These are phyloP conservation scores for Euglossa dilemma DNA, from an alignment of 1,140 invertebrate genomes.

Conservation along the genomic window DNA sequence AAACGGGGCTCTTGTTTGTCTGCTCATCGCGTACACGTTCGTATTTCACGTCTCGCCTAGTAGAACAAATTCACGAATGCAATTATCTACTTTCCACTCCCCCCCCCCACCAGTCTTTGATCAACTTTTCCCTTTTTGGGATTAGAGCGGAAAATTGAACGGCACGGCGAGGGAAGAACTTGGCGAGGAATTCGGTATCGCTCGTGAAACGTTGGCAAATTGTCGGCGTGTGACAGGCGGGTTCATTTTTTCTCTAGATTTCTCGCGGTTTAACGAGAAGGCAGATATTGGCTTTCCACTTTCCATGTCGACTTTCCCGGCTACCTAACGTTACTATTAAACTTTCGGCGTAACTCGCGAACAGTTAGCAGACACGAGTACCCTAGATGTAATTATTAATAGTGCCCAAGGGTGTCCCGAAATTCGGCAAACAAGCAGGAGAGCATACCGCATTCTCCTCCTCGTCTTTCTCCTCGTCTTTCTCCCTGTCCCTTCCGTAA, in stretches of 20 bases:
- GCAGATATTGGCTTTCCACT: constrained; percentile 26
- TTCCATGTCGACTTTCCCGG: background rate
- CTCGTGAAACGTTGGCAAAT: background rate
- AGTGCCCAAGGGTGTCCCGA: constrained; percentile 37
- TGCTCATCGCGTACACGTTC: background rate
- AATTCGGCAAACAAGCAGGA: constrained; percentile 20
- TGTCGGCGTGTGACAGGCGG: too few species aligned
- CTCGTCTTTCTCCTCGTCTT: background rate
- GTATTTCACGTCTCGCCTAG: background rate
- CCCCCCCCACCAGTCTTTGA: background rate
- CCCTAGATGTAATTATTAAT: constrained; percentile 57
- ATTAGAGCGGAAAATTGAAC: background rate
- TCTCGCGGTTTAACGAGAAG: background rate
- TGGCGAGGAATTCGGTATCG: background rate
- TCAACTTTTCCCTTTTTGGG: background rate
- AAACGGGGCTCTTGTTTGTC: background rate
- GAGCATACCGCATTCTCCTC: background rate
- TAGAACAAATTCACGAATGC: background rate
- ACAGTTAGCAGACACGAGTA: constrained; percentile 39
- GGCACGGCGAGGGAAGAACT: background rate
- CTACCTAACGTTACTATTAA: constrained; percentile 11
- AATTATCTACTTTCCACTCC: background rate
- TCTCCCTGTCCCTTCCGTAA: background rate
- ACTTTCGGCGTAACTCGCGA: constrained; percentile 32
- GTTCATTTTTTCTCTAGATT: background rate